Conservation (phyloP, 2,797 vertebrate species). For the Pangasius djambal region DNA sequence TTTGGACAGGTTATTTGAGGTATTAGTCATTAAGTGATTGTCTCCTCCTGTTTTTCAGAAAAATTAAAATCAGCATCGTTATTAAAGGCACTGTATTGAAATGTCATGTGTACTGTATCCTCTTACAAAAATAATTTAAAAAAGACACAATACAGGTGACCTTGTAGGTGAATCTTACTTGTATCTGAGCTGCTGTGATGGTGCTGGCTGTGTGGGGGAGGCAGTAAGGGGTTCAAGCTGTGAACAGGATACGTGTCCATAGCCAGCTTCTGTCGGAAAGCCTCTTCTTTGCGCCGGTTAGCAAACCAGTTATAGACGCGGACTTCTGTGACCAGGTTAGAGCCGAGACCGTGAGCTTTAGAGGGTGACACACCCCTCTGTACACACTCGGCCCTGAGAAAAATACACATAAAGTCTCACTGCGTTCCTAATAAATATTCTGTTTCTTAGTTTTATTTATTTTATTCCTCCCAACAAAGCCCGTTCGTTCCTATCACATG, state of each 20-base stretch:
- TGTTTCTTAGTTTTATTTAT: not conserved
- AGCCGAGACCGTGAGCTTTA: constrained; percentile 96
- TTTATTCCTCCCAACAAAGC: not conserved
- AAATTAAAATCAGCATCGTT: not conserved
- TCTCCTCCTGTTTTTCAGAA: not conserved
- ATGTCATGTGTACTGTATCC: not conserved
- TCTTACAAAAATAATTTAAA: not conserved
- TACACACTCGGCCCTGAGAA: constrained; percentile 91
- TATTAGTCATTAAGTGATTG: not conserved
- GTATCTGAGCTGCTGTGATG: constrained; percentile 84
- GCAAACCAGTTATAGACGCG: constrained; percentile 99
- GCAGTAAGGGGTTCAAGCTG: constrained; percentile 86
- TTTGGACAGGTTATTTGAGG: too few species aligned
- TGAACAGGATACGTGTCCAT: constrained; percentile 92
- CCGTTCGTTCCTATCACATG: not conserved
- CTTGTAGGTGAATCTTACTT: constrained; percentile 56
- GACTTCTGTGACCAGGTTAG: constrained; percentile 96
- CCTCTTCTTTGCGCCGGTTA: constrained; percentile 97
- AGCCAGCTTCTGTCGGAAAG: constrained; percentile 95
- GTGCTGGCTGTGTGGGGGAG: constrained; percentile 81
- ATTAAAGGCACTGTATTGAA: not conserved
- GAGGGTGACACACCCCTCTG: constrained; percentile 98
- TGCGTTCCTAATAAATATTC: not conserved
- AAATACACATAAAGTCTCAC: not conserved
- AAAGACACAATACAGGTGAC: not conserved